Conservation (phyloP, 2,113 vertebrate genomes). For the Stegostoma tigrinum region DNA sequence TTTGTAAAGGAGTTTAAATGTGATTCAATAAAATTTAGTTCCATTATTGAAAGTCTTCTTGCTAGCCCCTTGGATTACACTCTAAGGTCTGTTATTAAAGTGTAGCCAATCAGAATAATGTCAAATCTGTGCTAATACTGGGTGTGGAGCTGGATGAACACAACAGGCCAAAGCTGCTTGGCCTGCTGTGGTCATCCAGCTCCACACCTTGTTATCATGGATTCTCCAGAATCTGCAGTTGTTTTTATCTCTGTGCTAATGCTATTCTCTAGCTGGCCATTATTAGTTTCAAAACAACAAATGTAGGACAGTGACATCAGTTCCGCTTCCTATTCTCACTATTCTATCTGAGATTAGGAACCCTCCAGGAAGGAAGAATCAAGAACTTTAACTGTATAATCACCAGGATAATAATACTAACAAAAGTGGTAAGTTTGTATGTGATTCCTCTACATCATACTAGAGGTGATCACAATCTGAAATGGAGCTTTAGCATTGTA, state of each 20-base stretch:
- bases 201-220: too few relatives aligned
- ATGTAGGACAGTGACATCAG: background rate
- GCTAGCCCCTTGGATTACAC: background rate
- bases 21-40: background rate
- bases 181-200: too few relatives aligned
- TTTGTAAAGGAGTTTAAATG: background rate
- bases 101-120: too few relatives aligned
- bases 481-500: background rate
- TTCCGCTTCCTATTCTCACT: background rate
- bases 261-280: background rate
- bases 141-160: too few relatives aligned
- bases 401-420: background rate
- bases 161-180: too few relatives aligned
- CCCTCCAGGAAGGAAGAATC: background rate
- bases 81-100: background rate
- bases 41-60: background rate
- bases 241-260: background rate
- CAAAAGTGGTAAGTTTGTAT: background rate
- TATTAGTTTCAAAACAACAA: background rate
- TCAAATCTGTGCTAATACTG: background rate
- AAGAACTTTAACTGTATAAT: background rate
- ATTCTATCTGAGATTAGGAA: background rate
- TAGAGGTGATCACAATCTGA: background rate
- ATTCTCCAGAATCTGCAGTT: too few relatives aligned
- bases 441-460: background rate